Base-by-base conservation (phyloP, 2,113 vertebrate species). In the Psilopsiagon aymara region DNA sequence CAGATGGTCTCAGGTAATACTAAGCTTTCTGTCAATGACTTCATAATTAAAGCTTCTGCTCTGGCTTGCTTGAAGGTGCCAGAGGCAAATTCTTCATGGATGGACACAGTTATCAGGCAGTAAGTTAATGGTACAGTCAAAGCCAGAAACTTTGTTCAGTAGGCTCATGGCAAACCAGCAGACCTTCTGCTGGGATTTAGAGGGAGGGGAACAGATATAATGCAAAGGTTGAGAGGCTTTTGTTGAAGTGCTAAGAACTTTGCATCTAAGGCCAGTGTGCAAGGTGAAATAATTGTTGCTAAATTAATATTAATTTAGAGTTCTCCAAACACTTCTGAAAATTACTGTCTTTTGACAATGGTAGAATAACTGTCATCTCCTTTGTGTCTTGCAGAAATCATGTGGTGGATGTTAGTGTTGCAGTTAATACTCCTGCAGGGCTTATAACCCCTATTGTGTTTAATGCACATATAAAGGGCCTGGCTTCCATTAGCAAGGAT, bases 361-460 rank as follows among this genome's bases (percentile, higher is more conserved):
- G 92, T 88, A 23, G 74, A 24, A 64, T 82, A 57, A 70, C 76
- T 68, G n/a, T 62, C 29, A 33, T 37, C 15, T 80, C 46, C 59
- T 43, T 94, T 93, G 67, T 95, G 76, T 91, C 44, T 88, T 96
- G 92, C 98, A 99, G 99, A 97, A 99, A 99, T 73, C 99, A 99
- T 1, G 99, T 99, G 82, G 99, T 99, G 86, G 99, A 99, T 16
- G 75, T 99, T 59, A 99, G 98, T 5, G 98, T 99, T 47, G 99
- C 99, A 1, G 99, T 99, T 71, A 99, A 99, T 92, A 99, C 99
- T 13, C 97, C 99, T 27, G 98, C 90, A 19, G 99, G 99, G 60
- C 99, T 99, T 69, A 99, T 99, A 96, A 99, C 99, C 2, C 99
- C 99, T n/a, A 99, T 99, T 46, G 99, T 99, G 64, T 99, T 99